Evolutionary conservation across 2,888 invertebrate species (phyloP).

Genomic region (Drosophila macrospina): DNA sequence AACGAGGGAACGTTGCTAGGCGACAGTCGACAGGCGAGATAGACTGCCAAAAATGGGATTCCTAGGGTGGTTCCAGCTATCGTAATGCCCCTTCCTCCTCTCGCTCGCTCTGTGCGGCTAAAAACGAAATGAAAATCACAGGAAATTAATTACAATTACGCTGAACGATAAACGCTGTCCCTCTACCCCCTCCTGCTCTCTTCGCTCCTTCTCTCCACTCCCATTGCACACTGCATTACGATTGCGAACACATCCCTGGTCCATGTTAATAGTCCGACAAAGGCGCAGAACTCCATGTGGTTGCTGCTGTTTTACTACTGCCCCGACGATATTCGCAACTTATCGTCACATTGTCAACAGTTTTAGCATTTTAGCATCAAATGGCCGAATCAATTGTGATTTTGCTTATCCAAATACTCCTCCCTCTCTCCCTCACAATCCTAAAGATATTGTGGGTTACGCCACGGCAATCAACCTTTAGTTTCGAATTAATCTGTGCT

Average conservation of each 20-base stretch:
- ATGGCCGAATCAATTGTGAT: slow-evolving; percentile 60
- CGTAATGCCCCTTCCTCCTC: slow-evolving; percentile 4
- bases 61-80: slow-evolving; percentile 46
- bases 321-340: slow-evolving; percentile 38
- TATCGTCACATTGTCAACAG: slow-evolving; percentile 67
- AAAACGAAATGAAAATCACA: slow-evolving; percentile 72
- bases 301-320: slow-evolving; percentile 59
- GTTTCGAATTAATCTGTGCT: slow-evolving; percentile 37
- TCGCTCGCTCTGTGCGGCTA: slow-evolving; percentile 34
- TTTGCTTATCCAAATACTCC: slow-evolving; percentile 16
- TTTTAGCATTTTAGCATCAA: slow-evolving; percentile 70
- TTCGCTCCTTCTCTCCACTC: neutral
- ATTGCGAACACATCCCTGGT: slow-evolving; percentile 8
- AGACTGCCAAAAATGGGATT: slow-evolving; percentile 12
- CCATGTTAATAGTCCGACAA: slow-evolving; percentile 7
- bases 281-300: slow-evolving; percentile 14
- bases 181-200: neutral
- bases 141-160: slow-evolving; percentile 83
- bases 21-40: slow-evolving; percentile 46
- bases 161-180: slow-evolving; percentile 61
- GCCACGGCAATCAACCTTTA: slow-evolving; percentile 20
- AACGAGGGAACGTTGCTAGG: slow-evolving; percentile 42
- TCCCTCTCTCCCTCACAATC: slow-evolving; percentile 9
- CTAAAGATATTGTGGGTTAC: slow-evolving; percentile 64
- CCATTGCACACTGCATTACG: neutral